Evolutionary conservation across 2,797 vertebrate genomes (phyloP).

Genomic region (Fratercula arctica): DNA sequence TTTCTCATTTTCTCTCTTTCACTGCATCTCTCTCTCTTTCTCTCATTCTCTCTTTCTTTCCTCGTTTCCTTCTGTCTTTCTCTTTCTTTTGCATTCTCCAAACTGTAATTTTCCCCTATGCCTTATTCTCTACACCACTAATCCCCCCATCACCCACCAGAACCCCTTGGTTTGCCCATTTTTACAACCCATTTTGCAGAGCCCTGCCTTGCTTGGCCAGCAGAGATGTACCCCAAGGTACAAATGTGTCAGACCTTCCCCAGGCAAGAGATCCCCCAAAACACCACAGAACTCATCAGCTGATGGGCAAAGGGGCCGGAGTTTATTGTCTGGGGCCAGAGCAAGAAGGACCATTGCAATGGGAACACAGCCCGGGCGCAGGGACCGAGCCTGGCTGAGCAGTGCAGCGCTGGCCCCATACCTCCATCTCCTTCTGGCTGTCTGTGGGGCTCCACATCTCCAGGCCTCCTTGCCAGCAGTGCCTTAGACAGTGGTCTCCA

Average conservation of each 20-base stretch:
- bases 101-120: neutral
- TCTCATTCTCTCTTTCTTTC: neutral
- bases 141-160: neutral
- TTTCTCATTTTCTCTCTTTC: neutral
- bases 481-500: neutral
- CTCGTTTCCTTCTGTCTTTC: no score
- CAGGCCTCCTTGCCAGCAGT: fast-evolving
- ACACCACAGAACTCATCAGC: neutral
- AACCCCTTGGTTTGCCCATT: neutral
- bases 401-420: fast-evolving
- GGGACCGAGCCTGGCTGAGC: neutral
- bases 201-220: neutral
- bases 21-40: neutral
- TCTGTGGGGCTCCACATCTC: neutral
- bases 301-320: neutral
- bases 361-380: fast-evolving
- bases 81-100: neutral
- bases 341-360: neutral
- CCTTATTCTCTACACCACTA: neutral
- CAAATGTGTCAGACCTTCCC: neutral
- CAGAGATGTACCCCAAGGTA: neutral
- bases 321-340: neutral
- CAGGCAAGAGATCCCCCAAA: neutral
- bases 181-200: neutral
- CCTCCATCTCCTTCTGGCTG: no score